Percentiles rank a stretch among this genome's conserved stretches.
These are phyloP conservation scores for Marmota monax DNA, from an alignment of 2,113 vertebrate species.

Conservation along the genomic window DNA sequence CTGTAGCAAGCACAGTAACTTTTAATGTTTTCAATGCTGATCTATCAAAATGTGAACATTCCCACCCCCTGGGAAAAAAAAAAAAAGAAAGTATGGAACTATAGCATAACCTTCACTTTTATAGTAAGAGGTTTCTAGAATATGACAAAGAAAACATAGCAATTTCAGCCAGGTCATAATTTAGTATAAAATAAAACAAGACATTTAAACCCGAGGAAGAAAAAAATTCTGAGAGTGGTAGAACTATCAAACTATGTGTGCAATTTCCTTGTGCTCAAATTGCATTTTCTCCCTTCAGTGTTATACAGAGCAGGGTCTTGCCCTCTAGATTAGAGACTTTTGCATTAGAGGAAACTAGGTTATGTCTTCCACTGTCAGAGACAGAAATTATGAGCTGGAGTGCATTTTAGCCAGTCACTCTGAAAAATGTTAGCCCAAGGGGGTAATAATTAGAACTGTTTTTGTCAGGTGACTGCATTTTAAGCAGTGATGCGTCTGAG, in stretches of 20 bases:
- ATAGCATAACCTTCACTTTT: slow-evolving; percentile 81
- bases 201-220: slow-evolving; percentile 87
- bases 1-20: slow-evolving; percentile 68
- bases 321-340: slow-evolving; percentile 92
- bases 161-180: slow-evolving; percentile 86
- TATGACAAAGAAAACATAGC: slow-evolving; percentile 83
- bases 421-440: slow-evolving; percentile 91
- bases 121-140: slow-evolving; percentile 82
- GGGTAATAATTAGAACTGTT: slow-evolving; percentile 91
- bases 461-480: slow-evolving; percentile 91
- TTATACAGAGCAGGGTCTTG: slow-evolving; percentile 89
- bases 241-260: slow-evolving; percentile 89
- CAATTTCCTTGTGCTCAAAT: slow-evolving; percentile 91
- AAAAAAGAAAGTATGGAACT: slow-evolving; percentile 68
- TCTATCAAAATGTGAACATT: slow-evolving; percentile 75
- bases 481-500: slow-evolving; percentile 89
- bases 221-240: slow-evolving; percentile 85
- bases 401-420: slow-evolving; percentile 90
- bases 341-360: slow-evolving; percentile 92
- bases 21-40: slow-evolving; percentile 79
- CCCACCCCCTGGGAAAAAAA: slow-evolving; percentile 57
- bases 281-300: slow-evolving; percentile 90
- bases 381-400: slow-evolving; percentile 90
- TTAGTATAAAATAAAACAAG: slow-evolving; percentile 91
- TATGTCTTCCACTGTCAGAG: slow-evolving; percentile 90